Base-by-base conservation (phyloP, 37 sponge, comb jelly and placozoan genomes). In the Mnemiopsis leidyi region DNA sequence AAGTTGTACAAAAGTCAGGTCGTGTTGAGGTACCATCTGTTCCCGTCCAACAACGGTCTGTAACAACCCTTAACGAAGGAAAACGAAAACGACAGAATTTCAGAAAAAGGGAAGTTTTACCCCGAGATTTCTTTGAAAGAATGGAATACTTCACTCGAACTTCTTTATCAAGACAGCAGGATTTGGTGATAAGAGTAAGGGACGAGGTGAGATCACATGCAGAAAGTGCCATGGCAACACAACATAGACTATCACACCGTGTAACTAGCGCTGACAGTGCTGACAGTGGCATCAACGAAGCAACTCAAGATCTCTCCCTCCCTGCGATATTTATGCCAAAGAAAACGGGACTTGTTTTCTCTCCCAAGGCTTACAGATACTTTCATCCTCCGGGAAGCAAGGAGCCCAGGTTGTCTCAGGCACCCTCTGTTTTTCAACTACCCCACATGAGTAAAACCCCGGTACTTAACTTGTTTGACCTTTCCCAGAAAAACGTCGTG, bases 291-390 rank as follows among this genome's bases (percentile, higher is more conserved):
- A 85, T 85, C 26, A 85, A 85, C 23, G 90, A 85, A 26, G 61
- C 90, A 20, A 85, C 61, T 1, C 90, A 85, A 37, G 90, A 85
- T 38, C 90, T 85, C 61, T 85, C 90, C 2, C 61, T 85, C 2
- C 90, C 90, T 5, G 90, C 90, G 7, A 85, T 85, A 26, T 85
- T 85, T 67, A 85, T 85, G 90, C 90, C 90, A 0, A 85, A 85
- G 0, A 85, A 85, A 25, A 85, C 90, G 1, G 90, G 90, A 0
- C 67, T 85, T 16, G 24, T 40, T 3, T 85, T 85, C 29, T 85
- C 90, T 40, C 90, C 90, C 2, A 85, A 85, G 25, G 90, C 90
- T 20, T 40, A 30, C 36, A 85, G 36, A 38, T 85, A 38, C 35
- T 85, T 85, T 32, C 90, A 85, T 38, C 90, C 90, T 3, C 90